Conservation (phyloP, 2,113 vertebrate species). For the Erpornis zantholeuca region DNA sequence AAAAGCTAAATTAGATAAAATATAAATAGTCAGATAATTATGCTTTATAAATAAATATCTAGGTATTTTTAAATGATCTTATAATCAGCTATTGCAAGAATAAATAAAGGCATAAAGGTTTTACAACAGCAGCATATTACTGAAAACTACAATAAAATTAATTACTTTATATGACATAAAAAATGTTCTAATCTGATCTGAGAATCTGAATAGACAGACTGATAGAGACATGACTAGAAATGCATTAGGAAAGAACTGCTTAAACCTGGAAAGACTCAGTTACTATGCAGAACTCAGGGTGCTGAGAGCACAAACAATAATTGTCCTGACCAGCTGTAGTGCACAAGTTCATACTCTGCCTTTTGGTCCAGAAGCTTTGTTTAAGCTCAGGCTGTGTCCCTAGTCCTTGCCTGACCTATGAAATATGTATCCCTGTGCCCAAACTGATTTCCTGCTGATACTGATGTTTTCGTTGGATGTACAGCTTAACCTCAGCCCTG, state of each 20-base stretch:
- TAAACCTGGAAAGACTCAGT: background rate
- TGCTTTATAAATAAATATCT: background rate
- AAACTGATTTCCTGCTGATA: background rate
- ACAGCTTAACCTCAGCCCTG: background rate
- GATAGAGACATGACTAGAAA: background rate
- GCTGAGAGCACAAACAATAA: background rate
- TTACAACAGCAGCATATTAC: background rate
- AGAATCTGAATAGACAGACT: background rate
- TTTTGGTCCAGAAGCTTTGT: background rate
- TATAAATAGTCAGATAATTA: background rate
- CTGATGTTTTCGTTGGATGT: background rate
- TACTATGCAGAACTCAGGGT: background rate
- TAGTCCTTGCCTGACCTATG: background rate
- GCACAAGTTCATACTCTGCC: rapidly evolving
- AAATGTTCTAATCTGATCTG: background rate
- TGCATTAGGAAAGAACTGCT: background rate
- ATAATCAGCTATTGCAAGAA: background rate
- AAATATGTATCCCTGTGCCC: background rate
- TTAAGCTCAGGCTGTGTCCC: background rate
- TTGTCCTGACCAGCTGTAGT: background rate
- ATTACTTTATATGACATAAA: background rate
- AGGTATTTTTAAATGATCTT: background rate
- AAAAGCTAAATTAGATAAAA: background rate
- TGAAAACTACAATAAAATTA: background rate
- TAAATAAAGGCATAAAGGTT: background rate